Evolutionary conservation across 2,888 invertebrate species (phyloP).

Genomic region (Stenodera caucasica): DNA sequence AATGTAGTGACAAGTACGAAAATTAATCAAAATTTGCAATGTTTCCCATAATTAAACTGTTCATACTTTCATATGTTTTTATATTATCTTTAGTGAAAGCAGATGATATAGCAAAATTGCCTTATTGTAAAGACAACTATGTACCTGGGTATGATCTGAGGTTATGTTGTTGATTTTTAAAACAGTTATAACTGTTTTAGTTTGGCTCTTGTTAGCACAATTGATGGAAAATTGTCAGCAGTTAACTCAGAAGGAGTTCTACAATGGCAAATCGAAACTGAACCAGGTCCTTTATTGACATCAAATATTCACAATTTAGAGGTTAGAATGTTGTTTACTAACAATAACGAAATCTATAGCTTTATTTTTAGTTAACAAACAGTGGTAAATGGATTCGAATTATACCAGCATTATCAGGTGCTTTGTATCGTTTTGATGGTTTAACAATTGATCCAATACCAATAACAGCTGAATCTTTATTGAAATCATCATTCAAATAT

Average conservation of each 20-base stretch:
- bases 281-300: conserved; percentile 74
- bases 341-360: conserved; percentile 8
- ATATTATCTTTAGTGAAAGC: not conserved
- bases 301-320: conserved; percentile 89
- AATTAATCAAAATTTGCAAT: not conserved
- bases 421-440: conserved; percentile 89
- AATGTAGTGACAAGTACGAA: not conserved
- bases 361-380: conserved; percentile 67
- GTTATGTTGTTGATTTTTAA: conserved; percentile 18
- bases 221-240: conserved; percentile 87
- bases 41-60: not conserved
- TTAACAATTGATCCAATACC: conserved; percentile 85
- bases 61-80: not conserved
- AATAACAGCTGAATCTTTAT: conserved; percentile 80
- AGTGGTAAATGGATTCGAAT: conserved; percentile 85
- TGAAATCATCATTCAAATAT: conserved; percentile 85
- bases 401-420: conserved; percentile 91
- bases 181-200: conserved; percentile 54
- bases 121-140: conserved; percentile 26
- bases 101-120: conserved; percentile 17
- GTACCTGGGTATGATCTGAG: conserved; percentile 23
- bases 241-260: conserved; percentile 72
- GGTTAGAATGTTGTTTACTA: conserved; percentile 56
- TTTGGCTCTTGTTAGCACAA: conserved; percentile 81
- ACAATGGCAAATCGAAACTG: conserved; percentile 80